Percentiles rank a stretch among this genome's conserved stretches.
phyloP scores from a whole-genome alignment of 2,888 invertebrate genomes.

The Pristionchus japonicus region DNA sequence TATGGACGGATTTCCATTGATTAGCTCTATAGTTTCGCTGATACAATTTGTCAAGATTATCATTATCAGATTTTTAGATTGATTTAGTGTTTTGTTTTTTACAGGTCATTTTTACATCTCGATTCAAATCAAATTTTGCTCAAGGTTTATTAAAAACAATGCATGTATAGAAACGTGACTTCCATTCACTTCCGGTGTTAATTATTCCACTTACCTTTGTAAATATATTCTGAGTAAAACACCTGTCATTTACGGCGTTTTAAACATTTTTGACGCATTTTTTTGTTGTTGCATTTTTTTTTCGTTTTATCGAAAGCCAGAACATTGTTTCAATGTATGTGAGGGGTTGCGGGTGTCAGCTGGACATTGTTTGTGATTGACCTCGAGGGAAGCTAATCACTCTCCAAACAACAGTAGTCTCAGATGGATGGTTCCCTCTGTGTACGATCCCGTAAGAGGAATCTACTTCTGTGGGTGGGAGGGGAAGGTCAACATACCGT shows the following conservation, averaged over 20 bases:
- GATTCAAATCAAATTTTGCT: background rate
- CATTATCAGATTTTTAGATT: background rate
- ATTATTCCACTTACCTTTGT: background rate
- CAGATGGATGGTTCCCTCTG: conserved; percentile 17
- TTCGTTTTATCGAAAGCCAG: background rate
- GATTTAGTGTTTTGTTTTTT: background rate
- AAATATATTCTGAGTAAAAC: background rate
- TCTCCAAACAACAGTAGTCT: conserved; percentile 11
- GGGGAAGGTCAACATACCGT: background rate
- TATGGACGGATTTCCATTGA: background rate
- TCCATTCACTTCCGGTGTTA: background rate
- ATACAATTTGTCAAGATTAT: background rate
- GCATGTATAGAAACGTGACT: background rate
- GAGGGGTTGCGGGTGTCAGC: background rate
- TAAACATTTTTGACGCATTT: background rate
- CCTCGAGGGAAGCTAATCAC: conserved; percentile 23
- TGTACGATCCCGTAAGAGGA: conserved; percentile 7
- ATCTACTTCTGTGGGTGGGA: conserved; percentile 4
- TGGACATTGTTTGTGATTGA: conserved; percentile 24
- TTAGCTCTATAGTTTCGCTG: background rate
- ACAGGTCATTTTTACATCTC: background rate
- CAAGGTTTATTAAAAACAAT: background rate
- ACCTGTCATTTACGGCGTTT: too few species aligned
- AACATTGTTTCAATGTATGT: background rate
- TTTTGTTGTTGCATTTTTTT: background rate